These are phyloP conservation scores for Brachionus calyciflorus DNA, from an alignment of 1,140 invertebrate genomes.

Conservation along the genomic window DNA sequence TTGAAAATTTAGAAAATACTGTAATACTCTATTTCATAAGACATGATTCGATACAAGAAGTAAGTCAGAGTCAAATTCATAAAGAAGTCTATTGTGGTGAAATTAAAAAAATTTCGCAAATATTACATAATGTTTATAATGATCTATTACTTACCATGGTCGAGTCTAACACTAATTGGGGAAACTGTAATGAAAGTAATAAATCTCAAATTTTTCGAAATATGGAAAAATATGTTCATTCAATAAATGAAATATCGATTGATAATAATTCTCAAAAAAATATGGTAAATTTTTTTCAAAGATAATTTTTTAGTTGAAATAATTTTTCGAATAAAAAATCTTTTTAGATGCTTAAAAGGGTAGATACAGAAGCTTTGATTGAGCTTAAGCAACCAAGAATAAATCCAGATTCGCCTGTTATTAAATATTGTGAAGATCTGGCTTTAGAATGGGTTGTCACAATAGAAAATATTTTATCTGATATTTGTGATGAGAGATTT, in stretches of 20 bases:
- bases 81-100: constrained; percentile 59
- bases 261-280: constrained; percentile 41
- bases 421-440: constrained; percentile 58
- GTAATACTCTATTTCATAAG: constrained; percentile 58
- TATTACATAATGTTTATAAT: constrained; percentile 57
- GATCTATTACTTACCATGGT: constrained; percentile 52
- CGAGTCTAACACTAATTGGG: constrained; percentile 58
- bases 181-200: constrained; percentile 54
- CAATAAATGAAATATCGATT: constrained; percentile 6
- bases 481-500: constrained; percentile 60
- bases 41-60: constrained; percentile 51
- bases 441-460: constrained; percentile 60
- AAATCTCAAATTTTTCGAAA: constrained; percentile 48
- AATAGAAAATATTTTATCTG: constrained; percentile 57
- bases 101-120: constrained; percentile 55
- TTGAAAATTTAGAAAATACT: constrained; percentile 53
- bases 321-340: not conserved
- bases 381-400: constrained; percentile 59
- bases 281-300: constrained; percentile 28
- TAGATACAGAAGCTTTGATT: constrained; percentile 56
- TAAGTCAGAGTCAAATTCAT: constrained; percentile 55
- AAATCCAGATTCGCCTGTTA: constrained; percentile 55
- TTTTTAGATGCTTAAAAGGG: constrained; percentile 56
- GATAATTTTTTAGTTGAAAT: not conserved
- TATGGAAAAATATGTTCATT: constrained; percentile 42